phyloP scores from a whole-genome alignment of 2,113 vertebrate genomes.

The Ovibos moschatus region DNA sequence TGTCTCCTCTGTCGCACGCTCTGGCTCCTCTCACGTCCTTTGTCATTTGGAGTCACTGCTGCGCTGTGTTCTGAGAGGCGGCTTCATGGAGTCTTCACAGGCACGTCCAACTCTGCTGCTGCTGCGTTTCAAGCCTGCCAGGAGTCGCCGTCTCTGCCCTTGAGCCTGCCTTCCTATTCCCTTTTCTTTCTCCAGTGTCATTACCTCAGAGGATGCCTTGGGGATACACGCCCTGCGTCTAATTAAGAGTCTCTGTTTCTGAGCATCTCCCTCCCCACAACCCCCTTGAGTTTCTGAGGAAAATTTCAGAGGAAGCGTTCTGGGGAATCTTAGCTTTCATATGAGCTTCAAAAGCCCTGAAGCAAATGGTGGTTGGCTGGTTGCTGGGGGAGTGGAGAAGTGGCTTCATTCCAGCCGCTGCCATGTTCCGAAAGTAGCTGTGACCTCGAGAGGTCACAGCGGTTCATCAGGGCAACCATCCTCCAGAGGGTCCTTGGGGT shows the following conservation, averaged over 20 bases:
- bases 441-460: not conserved
- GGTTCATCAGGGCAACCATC: not conserved
- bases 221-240: not conserved
- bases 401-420: not conserved
- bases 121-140: not conserved
- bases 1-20: not conserved
- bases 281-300: not conserved
- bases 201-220: not conserved
- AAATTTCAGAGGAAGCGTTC: not conserved
- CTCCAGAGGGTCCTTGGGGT: not conserved
- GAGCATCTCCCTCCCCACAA: not conserved
- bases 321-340: not conserved
- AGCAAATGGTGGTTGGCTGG: not conserved
- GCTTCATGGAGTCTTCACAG: not conserved
- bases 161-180: not conserved
- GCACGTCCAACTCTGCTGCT: not conserved
- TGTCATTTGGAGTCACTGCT: not conserved
- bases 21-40: not conserved
- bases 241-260: not conserved
- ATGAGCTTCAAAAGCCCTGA: not conserved
- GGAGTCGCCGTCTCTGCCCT: not conserved
- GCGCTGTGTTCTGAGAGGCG: not conserved
- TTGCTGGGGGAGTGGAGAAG: not conserved
- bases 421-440: not conserved
- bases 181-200: not conserved